phyloP scores from a whole-genome alignment of 2,888 invertebrate genomes.

The Conus canariensis region DNA sequence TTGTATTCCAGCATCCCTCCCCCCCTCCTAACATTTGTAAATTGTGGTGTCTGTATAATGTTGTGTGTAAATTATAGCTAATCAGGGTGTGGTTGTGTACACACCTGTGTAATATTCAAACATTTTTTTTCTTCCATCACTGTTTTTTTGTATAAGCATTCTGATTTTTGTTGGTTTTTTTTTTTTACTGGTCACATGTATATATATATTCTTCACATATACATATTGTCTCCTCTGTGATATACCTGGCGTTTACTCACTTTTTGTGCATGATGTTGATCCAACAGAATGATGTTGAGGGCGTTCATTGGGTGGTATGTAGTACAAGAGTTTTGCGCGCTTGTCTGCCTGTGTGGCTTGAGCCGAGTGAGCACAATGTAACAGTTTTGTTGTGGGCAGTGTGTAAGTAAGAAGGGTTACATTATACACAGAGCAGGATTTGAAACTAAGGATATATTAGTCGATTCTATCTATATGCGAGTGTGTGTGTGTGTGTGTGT shows the following conservation, averaged over 20 bases:
- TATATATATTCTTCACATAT: too few species aligned
- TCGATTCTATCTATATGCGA: neutral
- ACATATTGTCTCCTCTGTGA: neutral
- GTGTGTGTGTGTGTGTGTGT: neutral
- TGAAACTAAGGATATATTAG: too few species aligned
- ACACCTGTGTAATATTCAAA: too few species aligned
- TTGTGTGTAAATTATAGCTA: neutral
- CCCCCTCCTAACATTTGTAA: too few species aligned
- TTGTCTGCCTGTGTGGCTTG: slow-evolving; percentile 12
- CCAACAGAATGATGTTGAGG: slow-evolving; percentile 33
- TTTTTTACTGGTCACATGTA: neutral
- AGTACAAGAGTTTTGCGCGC: neutral
- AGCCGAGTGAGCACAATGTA: slow-evolving; percentile 21
- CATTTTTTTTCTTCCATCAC: too few species aligned
- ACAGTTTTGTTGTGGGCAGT: neutral
- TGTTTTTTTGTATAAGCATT: neutral
- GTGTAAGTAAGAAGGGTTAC: neutral
- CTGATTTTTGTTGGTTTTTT: neutral
- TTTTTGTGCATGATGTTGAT: slow-evolving; percentile 13
- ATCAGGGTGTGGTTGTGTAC: too few species aligned
- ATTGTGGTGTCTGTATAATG: neutral
- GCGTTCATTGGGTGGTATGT: slow-evolving; percentile 39
- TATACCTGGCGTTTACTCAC: neutral
- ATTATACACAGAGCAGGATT: neutral
- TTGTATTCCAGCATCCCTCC: too few species aligned